Percentiles rank a stretch among this genome's conserved stretches.
These are phyloP conservation scores for Spatulosminthurus flaviceps DNA, from an alignment of 2,888 invertebrate genomes.

Conservation along the genomic window DNA sequence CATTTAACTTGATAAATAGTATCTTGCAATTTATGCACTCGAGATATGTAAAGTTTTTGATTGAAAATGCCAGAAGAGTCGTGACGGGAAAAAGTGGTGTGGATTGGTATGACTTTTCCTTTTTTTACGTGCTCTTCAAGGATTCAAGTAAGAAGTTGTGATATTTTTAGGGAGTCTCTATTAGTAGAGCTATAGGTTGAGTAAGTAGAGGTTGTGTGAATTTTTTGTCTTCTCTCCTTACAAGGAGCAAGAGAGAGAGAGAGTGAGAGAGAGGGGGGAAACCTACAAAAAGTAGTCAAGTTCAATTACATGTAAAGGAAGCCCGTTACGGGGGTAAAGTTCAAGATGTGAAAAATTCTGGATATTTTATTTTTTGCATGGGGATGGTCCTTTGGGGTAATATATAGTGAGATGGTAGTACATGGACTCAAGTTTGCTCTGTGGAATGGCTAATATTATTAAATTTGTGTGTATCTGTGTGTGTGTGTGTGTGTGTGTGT, in stretches of 20 bases:
- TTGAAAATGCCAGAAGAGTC: too few relatives aligned
- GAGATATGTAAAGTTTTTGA: too few relatives aligned
- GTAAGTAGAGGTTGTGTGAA: background rate
- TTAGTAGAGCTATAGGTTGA: too few relatives aligned
- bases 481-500: slow-evolving; percentile 18
- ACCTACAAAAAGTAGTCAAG: background rate
- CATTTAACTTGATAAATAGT: too few relatives aligned
- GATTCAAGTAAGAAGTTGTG: too few relatives aligned
- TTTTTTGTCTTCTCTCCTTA: background rate
- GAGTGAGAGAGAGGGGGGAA: background rate
- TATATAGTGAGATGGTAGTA: background rate
- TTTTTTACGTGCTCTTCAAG: too few relatives aligned
- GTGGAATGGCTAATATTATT: slow-evolving; percentile 39
- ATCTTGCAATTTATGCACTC: too few relatives aligned
- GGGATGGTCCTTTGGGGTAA: background rate
- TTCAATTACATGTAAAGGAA: background rate
- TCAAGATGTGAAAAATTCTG: background rate
- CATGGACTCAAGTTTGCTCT: background rate
- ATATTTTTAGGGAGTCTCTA: too few relatives aligned
- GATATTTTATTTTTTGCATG: background rate
- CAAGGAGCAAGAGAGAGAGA: background rate
- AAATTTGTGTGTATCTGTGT: slow-evolving; percentile 21
- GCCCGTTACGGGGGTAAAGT: background rate
- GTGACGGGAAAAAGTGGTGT: too few relatives aligned
- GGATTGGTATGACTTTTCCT: too few relatives aligned